Base-by-base conservation (phyloP, 2,113 vertebrate species). In the Australoheros scitulus region DNA sequence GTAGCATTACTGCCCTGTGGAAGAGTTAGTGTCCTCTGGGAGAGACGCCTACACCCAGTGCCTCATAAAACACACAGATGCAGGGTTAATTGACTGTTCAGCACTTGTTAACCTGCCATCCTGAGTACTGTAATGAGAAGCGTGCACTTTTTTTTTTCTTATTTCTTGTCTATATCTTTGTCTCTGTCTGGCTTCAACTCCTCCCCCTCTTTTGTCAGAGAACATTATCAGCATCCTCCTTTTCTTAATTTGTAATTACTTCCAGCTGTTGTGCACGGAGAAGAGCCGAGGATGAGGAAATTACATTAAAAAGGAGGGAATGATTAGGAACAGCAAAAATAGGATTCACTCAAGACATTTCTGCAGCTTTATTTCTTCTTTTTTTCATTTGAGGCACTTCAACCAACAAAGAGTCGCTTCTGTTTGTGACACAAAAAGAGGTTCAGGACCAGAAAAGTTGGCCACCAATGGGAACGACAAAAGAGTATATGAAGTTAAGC, bases 61-160 rank as follows among this genome's bases (percentile, higher is more conserved):
- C 96, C 96, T 97, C 96, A 96, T 99, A 98, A 99, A 99, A 97
- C 97, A 97, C 97, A 97, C 97, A 98, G 97, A 99, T 98, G 98
- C 97, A 97, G 96, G 96, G 97, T 98, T 99, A 98, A 99, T 97
- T 97, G 97, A 97, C 97, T 98, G 97, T 97, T 96, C 94, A 95
- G 96, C 95, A 95, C 96, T 97, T 95, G 90, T 97, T 95, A 92
- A 95, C 94, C 97, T 95, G 97, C 97, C 95, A 95, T 81, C 96
- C 95, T 95, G 93, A 96, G 95, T 96, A 97, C 96, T 96, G 96
- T 96, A 97, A 97, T 96, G 96, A 96, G 92, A 95, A 93, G 95
- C 96, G 96, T 94, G 97, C 96, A 97, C 96, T 96, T 61, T 84
- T 81, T 75, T 34, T 7, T 58, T n/a, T 47, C 24, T 20, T 32